phyloP scores from a whole-genome alignment of 2,113 vertebrate species.

The Grantiella picta region DNA sequence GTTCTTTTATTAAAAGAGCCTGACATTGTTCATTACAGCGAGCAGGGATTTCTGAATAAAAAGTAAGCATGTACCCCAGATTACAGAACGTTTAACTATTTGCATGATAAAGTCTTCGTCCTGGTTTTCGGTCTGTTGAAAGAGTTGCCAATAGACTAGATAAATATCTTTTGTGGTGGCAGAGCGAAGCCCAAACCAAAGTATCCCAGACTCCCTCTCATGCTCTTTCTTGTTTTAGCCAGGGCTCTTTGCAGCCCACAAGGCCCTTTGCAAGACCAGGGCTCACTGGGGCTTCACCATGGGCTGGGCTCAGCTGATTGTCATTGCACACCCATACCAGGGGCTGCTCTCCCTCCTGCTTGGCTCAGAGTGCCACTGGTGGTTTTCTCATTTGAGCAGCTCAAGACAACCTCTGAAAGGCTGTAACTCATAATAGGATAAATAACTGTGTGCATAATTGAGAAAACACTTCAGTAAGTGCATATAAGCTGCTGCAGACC shows the following conservation, averaged over 20 bases:
- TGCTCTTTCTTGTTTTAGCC: background rate
- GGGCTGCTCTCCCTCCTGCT: background rate
- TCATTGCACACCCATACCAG: background rate
- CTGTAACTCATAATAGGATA: conserved; percentile 25
- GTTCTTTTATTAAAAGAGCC: conserved; percentile 68
- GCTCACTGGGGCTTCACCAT: background rate
- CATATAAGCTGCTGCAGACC: background rate
- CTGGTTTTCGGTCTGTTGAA: background rate
- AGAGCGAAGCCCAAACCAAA: background rate
- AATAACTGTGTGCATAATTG: conserved; percentile 48
- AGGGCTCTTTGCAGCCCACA: background rate
- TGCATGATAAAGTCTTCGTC: conserved; percentile 16
- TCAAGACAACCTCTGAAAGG: conserved; percentile 47
- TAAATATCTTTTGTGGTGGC: conserved; percentile 24
- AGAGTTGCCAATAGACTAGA: conserved; percentile 32
- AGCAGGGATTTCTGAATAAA: conserved; percentile 52
- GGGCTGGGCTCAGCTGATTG: background rate
- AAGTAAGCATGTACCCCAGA: conserved; percentile 44
- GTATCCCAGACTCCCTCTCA: background rate
- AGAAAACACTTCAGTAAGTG: conserved; percentile 33
- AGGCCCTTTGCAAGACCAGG: background rate
- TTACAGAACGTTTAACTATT: conserved; percentile 56
- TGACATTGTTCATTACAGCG: conserved; percentile 54
- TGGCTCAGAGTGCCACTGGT: background rate
- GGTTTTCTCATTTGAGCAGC: conserved; percentile 39